Conservation (phyloP, 2,888 invertebrate genomes). For the Pollenia angustigena region DNA sequence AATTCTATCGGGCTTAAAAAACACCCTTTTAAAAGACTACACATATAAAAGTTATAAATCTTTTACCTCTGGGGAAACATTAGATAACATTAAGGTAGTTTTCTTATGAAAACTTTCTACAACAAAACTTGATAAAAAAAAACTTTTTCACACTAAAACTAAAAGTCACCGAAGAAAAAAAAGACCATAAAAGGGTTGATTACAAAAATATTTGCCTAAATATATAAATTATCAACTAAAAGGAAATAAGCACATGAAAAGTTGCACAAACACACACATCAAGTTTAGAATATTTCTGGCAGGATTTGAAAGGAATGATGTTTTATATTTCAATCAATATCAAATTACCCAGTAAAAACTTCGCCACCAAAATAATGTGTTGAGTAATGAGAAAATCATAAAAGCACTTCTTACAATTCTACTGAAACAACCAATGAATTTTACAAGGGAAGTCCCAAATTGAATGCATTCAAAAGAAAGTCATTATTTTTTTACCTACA, state of each 20-base stretch:
- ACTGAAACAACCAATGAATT: no score
- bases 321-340: no score
- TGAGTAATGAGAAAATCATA: no score
- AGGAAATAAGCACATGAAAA: slow-evolving; percentile 39
- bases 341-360: no score
- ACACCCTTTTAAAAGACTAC: no score
- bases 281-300: background rate
- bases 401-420: no score
- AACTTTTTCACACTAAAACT: slow-evolving; percentile 63
- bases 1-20: no score
- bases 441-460: no score
- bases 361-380: no score
- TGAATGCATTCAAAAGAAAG: no score
- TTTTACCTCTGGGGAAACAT: slow-evolving; percentile 71
- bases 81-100: slow-evolving; percentile 71
- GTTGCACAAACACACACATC: background rate
- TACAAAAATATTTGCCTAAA: slow-evolving; percentile 64
- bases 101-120: slow-evolving; percentile 59
- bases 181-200: slow-evolving; percentile 63
- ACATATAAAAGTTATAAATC: slow-evolving; percentile 57
- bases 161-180: slow-evolving; percentile 34
- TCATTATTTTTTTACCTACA: no score
- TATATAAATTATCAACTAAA: slow-evolving; percentile 67
- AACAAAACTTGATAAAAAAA: slow-evolving; percentile 64
- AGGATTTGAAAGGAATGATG: background rate